A percentile compares a stretch with the other conserved stretches of the same genome.
These are phyloP conservation scores for Vanessa tameamea DNA, from an alignment of 1,140 invertebrate species.

Conservation along the genomic window DNA sequence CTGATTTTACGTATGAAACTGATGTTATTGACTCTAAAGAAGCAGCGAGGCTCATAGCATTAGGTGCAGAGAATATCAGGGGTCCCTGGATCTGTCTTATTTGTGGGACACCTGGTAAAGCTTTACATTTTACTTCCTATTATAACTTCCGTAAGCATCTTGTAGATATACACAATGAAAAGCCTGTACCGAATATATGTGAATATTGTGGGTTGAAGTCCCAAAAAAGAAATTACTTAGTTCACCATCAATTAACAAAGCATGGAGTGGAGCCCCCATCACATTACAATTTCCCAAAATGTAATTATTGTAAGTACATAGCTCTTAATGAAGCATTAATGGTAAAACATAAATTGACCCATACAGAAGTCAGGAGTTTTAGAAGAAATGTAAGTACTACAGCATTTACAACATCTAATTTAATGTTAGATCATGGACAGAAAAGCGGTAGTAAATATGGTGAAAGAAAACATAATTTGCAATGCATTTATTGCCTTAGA, in stretches of 20 bases:
- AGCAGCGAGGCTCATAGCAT: conserved; percentile 73
- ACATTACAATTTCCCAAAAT: conserved; percentile 87
- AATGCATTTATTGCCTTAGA: conserved; percentile 86
- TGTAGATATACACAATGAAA: conserved; percentile 89
- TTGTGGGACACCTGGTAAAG: conserved; percentile 84
- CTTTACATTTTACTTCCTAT: conserved; percentile 87
- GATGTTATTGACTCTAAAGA: conserved; percentile 75
- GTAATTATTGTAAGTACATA: conserved; percentile 87
- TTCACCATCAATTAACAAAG: conserved; percentile 90
- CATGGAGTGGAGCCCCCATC: conserved; percentile 88
- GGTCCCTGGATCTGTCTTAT: conserved; percentile 87
- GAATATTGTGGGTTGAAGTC: conserved; percentile 92
- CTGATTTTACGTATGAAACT: conserved; percentile 71
- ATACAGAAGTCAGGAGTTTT: conserved; percentile 70
- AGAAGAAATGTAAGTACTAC: conserved; percentile 80
- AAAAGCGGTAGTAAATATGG: conserved; percentile 81
- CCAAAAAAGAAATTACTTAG: conserved; percentile 86
- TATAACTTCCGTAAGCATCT: conserved; percentile 90
- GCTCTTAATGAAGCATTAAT: conserved; percentile 85
- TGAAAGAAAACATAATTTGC: conserved; percentile 76
- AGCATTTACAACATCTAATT: conserved; percentile 74
- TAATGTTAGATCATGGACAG: conserved; percentile 79
- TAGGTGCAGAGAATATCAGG: conserved; percentile 81
- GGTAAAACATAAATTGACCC: conserved; percentile 84
- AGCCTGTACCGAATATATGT: conserved; percentile 89